Conservation (phyloP, 2,888 invertebrate genomes). For the Drosophila neonasuta region DNA sequence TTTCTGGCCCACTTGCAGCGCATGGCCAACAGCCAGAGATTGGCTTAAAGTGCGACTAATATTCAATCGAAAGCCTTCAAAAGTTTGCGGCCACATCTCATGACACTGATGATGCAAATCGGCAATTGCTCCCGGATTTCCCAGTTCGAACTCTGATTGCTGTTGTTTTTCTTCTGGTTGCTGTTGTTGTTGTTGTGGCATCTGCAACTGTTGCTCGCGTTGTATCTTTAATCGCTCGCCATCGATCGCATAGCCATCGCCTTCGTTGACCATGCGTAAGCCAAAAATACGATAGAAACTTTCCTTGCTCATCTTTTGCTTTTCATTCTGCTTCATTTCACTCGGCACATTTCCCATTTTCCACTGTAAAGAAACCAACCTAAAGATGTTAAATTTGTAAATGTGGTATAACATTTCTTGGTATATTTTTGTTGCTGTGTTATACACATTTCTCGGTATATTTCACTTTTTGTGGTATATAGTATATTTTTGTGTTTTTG, state of each 20-base stretch:
- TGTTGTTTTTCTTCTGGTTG: background rate
- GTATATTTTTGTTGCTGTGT: too few species aligned
- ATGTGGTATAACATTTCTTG: too few species aligned
- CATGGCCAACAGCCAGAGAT: constrained; percentile 24
- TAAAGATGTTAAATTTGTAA: too few species aligned
- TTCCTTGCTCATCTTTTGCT: constrained; percentile 17
- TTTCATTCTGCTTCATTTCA: background rate
- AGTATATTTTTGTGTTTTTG: too few species aligned
- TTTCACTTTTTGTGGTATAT: too few species aligned
- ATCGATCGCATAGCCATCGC: constrained; percentile 28
- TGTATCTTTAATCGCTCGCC: background rate
- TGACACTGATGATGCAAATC: constrained; percentile 36
- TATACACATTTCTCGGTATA: too few species aligned
- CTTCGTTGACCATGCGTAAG: constrained; percentile 40
- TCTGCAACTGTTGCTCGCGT: background rate
- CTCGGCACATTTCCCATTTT: constrained; percentile 33
- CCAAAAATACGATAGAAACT: constrained; percentile 40
- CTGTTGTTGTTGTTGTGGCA: background rate
- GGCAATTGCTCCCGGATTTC: constrained; percentile 39
- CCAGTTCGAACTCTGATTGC: background rate
- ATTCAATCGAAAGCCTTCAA: constrained; percentile 40
- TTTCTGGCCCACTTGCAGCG: constrained; percentile 20
- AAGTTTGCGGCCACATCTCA: constrained; percentile 35
- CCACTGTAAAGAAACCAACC: background rate
- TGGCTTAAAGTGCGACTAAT: constrained; percentile 5